Percentiles rank a stretch among this genome's conserved stretches.
Conservation (phyloP, 2,113 vertebrate genomes). For the Rafetus swinhoei region DNA sequence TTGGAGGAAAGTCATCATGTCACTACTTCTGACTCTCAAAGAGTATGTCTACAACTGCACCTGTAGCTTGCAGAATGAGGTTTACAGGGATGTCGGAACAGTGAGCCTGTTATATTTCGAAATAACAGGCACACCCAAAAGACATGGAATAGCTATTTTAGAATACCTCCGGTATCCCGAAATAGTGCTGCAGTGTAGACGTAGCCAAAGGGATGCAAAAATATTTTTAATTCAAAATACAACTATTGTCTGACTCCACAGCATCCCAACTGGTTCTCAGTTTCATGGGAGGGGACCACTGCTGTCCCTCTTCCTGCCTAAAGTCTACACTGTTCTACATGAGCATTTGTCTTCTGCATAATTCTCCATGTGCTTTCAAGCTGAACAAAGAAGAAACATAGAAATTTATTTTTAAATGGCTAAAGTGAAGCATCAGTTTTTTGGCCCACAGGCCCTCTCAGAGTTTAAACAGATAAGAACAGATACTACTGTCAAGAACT, state of each 20-base stretch:
- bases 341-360: accelerated
- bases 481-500: not conserved
- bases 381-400: not conserved
- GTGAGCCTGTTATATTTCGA: too few species aligned
- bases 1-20: not conserved
- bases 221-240: not conserved
- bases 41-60: too few species aligned
- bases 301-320: accelerated
- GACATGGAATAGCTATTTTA: too few species aligned
- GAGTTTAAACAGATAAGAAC: not conserved
- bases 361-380: not conserved
- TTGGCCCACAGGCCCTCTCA: not conserved
- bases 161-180: too few species aligned
- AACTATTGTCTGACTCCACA: not conserved
- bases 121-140: too few species aligned
- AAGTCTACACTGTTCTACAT: not conserved
- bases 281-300: not conserved
- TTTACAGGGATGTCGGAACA: too few species aligned
- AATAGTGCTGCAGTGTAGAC: too few species aligned
- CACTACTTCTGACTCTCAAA: not conserved
- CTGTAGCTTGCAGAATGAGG: too few species aligned
- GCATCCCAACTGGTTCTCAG: accelerated
- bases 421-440: not conserved
- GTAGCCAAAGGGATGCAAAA: not conserved
- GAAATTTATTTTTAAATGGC: not conserved